Evolutionary conservation across 2,113 vertebrate species (phyloP).

Genomic region (Pyrgilauda ruficollis): DNA sequence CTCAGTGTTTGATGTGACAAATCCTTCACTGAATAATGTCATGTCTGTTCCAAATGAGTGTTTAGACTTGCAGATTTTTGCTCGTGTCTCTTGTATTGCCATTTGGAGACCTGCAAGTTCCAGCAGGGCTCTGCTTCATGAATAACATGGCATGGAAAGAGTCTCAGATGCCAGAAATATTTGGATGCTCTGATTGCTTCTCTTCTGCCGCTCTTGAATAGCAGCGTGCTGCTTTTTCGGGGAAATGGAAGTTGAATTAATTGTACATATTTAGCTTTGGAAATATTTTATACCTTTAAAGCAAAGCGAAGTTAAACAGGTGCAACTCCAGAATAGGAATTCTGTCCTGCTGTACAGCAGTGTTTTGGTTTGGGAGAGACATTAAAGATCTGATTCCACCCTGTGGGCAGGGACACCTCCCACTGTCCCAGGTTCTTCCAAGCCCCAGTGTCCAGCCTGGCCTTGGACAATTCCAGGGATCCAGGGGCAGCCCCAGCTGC

Average conservation of each 20-base stretch:
- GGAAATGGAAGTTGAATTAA: background rate
- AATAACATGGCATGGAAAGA: background rate
- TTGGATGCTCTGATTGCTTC: background rate
- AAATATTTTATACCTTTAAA: background rate
- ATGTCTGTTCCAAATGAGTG: background rate
- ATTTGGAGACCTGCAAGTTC: slow-evolving; percentile 35
- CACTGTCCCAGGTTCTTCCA: fast-evolving
- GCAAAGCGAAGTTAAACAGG: background rate
- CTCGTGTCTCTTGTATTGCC: background rate
- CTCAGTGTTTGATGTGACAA: slow-evolving; percentile 1
- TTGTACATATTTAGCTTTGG: background rate
- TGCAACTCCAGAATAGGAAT: background rate
- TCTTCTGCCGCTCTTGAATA: background rate
- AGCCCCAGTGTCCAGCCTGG: background rate
- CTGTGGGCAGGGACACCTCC: background rate
- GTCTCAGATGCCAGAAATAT: background rate
- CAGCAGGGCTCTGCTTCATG: background rate
- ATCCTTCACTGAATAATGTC: background rate
- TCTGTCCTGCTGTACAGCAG: background rate
- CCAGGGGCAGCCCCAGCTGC: background rate
- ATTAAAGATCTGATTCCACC: background rate
- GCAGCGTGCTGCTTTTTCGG: background rate
- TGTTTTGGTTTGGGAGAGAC: background rate
- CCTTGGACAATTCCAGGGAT: background rate
- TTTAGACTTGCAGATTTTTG: slow-evolving; percentile 51